Percentiles rank a stretch among this genome's conserved stretches.
Conservation (phyloP, 2,797 vertebrate species). For the Falco columbarius region DNA sequence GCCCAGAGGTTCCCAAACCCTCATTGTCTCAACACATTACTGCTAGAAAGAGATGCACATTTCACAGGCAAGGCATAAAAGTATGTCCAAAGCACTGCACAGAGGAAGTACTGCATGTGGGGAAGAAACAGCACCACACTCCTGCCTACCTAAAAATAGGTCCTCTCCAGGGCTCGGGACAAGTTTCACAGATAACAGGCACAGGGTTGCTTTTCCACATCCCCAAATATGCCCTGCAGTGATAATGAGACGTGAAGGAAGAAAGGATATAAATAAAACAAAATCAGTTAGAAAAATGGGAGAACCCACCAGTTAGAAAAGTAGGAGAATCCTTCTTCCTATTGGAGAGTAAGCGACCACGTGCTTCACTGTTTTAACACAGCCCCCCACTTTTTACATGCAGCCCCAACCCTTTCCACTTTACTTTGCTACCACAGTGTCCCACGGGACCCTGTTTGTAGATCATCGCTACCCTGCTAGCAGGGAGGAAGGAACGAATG, state of each 20-base stretch:
- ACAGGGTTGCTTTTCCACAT: conserved; percentile 2
- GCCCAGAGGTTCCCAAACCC: background rate
- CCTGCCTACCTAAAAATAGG: conserved; percentile 30
- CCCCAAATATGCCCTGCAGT: background rate
- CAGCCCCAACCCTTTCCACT: background rate
- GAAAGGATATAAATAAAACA: background rate
- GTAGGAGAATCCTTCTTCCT: background rate
- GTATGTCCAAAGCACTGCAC: background rate
- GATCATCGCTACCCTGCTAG: background rate
- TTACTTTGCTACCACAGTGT: background rate
- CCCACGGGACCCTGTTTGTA: background rate
- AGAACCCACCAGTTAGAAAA: background rate
- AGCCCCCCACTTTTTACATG: background rate
- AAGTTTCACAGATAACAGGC: conserved; percentile 25
- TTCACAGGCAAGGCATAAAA: background rate
- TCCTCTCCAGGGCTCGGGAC: background rate
- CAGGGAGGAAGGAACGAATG: background rate
- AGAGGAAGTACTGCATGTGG: background rate
- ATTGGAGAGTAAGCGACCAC: background rate
- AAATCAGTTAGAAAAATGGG: background rate
- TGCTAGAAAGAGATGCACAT: background rate
- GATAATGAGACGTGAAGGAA: background rate
- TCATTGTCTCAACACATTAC: background rate
- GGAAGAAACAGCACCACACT: background rate
- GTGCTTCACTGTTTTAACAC: background rate